Conservation (phyloP, 2,113 vertebrate genomes). For the Malurus elegans region DNA sequence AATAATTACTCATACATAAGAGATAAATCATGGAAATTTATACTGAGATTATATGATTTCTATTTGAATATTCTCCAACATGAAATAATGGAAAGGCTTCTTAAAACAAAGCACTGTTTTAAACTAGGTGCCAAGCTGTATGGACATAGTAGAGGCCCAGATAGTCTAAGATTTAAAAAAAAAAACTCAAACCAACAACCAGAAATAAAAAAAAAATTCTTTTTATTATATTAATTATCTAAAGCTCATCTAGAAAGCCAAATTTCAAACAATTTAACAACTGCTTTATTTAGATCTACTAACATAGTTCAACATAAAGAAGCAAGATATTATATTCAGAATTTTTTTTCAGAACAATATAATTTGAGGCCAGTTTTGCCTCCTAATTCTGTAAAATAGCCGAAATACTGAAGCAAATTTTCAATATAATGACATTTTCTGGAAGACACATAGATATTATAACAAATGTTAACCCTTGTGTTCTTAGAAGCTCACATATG, state of each 20-base stretch:
- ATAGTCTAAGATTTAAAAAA: not conserved
- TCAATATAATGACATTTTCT: not conserved
- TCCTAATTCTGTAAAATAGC: not conserved
- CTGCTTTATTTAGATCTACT: not conserved
- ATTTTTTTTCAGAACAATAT: not conserved
- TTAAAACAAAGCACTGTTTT: not conserved
- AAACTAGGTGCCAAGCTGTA: not conserved
- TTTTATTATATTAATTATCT: not conserved
- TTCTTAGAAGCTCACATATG: not conserved
- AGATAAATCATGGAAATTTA: conserved; percentile 11
- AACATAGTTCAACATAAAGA: not conserved
- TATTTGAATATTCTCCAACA: not conserved
- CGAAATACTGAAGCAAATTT: not conserved
- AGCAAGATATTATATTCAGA: not conserved
- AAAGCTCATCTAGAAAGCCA: not conserved
- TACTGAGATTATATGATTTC: not conserved
- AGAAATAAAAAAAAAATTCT: not conserved
- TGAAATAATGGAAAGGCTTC: not conserved
- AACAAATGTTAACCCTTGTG: not conserved
- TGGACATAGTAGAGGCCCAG: not conserved
- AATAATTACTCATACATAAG: not conserved
- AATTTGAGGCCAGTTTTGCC: not conserved
- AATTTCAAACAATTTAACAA: not conserved
- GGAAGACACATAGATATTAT: not conserved
- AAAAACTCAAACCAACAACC: not conserved